phyloP scores from a whole-genome alignment of 2,888 invertebrate genomes.

The Melipona beecheii region DNA sequence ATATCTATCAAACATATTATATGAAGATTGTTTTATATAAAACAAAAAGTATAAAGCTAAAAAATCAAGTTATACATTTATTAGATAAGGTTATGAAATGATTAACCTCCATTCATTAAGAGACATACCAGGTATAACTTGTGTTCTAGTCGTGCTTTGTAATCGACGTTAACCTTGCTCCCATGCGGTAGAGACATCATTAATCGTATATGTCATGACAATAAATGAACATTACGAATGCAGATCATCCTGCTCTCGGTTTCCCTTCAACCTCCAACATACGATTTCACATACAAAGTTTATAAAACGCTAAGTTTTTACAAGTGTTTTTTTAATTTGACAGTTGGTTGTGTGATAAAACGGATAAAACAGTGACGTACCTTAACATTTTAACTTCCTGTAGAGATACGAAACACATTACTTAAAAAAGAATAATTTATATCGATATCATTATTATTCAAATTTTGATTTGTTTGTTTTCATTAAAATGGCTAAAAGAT shows the following conservation, averaged over 20 bases:
- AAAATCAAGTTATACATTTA: constrained; percentile 4
- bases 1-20: neutral
- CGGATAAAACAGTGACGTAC: constrained; percentile 41
- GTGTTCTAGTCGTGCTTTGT: constrained; percentile 87
- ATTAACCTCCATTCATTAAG: constrained; percentile 56
- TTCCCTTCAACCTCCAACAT: constrained; percentile 25
- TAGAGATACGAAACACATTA: neutral
- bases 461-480: neutral
- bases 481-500: neutral
- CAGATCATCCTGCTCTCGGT: constrained; percentile 52
- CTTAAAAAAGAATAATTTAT: neutral
- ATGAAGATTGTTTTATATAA: neutral
- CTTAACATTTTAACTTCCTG: constrained; percentile 2
- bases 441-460: neutral
- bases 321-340: constrained; percentile 46
- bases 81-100: neutral
- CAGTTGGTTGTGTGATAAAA: constrained; percentile 27
- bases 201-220: constrained; percentile 68
- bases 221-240: constrained; percentile 33
- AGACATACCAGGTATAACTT: constrained; percentile 86
- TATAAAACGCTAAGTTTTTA: constrained; percentile 22
- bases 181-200: constrained; percentile 80
- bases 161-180: constrained; percentile 83
- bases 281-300: constrained; percentile 40
- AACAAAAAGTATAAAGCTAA: neutral